These are phyloP conservation scores for Lepilemur septentrionalis DNA, from an alignment of 2,797 vertebrate species.

Conservation along the genomic window DNA sequence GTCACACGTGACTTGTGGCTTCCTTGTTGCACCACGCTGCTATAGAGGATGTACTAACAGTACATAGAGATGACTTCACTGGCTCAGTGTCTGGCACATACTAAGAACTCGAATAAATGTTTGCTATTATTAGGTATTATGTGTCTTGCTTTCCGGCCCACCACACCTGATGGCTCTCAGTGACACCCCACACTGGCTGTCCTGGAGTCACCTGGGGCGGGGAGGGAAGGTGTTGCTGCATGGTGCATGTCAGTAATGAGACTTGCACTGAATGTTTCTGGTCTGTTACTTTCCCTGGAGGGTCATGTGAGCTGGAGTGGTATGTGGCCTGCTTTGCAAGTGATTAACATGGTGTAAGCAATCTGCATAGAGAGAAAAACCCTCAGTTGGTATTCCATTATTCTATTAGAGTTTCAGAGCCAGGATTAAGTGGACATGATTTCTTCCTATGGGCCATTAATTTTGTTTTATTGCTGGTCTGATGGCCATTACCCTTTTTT, in stretches of 20 bases:
- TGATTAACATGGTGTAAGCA: conserved; percentile 73
- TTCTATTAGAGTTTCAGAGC: conserved; percentile 85
- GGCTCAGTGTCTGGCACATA: conserved; percentile 15
- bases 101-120: conserved; percentile 51
- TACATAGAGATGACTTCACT: background rate
- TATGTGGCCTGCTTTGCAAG: conserved; percentile 75
- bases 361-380: conserved; percentile 72
- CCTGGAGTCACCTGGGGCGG: conserved; percentile 48
- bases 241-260: conserved; percentile 69
- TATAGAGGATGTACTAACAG: background rate
- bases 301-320: conserved; percentile 77
- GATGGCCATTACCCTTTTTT: conserved; percentile 86
- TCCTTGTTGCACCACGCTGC: background rate
- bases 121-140: conserved; percentile 26
- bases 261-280: conserved; percentile 76
- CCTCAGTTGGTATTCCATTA: conserved; percentile 74
- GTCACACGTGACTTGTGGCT: background rate
- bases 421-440: conserved; percentile 87
- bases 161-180: conserved; percentile 25
- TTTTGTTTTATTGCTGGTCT: conserved; percentile 88
- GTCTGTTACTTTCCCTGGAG: conserved; percentile 79
- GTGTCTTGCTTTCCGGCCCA: conserved; percentile 51
- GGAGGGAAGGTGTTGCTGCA: conserved; percentile 48
- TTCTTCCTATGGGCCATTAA: conserved; percentile 87
- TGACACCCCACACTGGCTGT: conserved; percentile 51